These are phyloP conservation scores for Solen grandis DNA, from an alignment of 1,140 invertebrate genomes.

Conservation along the genomic window DNA sequence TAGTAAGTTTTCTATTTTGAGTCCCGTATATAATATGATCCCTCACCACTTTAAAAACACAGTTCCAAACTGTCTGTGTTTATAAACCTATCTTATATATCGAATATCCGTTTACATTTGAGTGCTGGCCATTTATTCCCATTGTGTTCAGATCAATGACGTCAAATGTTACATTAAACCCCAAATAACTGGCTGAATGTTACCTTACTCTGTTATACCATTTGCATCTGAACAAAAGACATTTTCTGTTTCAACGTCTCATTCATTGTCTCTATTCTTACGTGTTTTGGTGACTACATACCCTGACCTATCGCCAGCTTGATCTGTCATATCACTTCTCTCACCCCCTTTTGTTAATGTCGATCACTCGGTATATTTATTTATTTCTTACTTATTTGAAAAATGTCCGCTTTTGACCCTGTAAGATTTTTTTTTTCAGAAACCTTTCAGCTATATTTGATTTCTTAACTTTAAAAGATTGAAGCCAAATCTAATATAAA, in stretches of 20 bases:
- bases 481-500: too few species aligned
- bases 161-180: constrained; percentile 42
- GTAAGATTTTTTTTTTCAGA: constrained; percentile 19
- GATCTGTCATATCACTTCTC: constrained; percentile 24
- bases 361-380: constrained; percentile 18
- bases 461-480: too few species aligned
- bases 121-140: constrained; percentile 9
- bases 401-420: constrained; percentile 25
- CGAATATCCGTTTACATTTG: constrained; percentile 10
- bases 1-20: too few species aligned
- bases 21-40: too few species aligned
- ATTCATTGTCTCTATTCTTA: constrained; percentile 13
- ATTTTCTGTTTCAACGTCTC: constrained; percentile 17
- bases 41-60: too few species aligned
- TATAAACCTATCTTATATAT: constrained; percentile 19
- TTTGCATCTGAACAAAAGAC: constrained; percentile 14
- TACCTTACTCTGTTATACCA: constrained; percentile 24
- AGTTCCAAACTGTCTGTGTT: constrained; percentile 1
- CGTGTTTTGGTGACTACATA: neutral
- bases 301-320: constrained; percentile 15
- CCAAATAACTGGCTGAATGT: constrained; percentile 31
- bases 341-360: constrained; percentile 8
- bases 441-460: too few species aligned
- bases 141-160: constrained; percentile 19
- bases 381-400: constrained; percentile 33